Percentiles rank a stretch among this genome's conserved stretches.
Evolutionary conservation across 2,797 vertebrate species (phyloP).

Genomic region (Ficedula albicollis): DNA sequence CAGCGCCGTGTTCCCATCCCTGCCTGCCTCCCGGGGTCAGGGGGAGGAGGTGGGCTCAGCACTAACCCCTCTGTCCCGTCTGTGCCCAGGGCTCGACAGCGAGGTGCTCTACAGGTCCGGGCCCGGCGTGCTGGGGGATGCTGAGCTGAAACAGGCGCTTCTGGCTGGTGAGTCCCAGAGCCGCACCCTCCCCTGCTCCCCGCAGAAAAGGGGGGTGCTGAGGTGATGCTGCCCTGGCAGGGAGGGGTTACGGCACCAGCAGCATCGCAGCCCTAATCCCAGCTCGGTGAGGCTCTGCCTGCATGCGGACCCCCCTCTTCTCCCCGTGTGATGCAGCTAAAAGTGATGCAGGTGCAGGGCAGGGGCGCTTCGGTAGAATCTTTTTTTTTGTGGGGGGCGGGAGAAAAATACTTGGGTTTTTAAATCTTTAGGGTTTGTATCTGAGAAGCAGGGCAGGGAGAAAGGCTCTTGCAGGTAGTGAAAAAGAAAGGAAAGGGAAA

Average conservation of each 20-base stretch:
- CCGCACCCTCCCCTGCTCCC: rapidly evolving
- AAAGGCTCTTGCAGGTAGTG: neutral
- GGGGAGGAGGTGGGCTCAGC: neutral
- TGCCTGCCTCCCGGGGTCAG: rapidly evolving
- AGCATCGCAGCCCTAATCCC: neutral
- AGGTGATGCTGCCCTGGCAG: neutral
- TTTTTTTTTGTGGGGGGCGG: rapidly evolving
- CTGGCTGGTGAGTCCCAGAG: slow-evolving; percentile 71
- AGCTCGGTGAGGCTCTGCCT: neutral
- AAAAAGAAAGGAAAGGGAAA: neutral
- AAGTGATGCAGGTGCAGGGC: neutral
- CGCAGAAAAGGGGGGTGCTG: neutral
- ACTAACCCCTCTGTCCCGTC: neutral
- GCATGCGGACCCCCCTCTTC: rapidly evolving
- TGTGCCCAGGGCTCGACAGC: slow-evolving; percentile 40
- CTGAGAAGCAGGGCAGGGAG: neutral
- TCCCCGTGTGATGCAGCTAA: neutral
- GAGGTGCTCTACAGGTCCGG: slow-evolving; percentile 72
- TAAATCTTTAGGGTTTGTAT: neutral
- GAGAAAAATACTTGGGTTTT: neutral
- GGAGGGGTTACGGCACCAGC: neutral
- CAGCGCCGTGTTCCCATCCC: neutral
- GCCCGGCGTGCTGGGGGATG: slow-evolving; percentile 49
- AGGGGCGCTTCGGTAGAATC: neutral
- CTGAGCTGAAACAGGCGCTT: slow-evolving; percentile 78